Conservation (phyloP, 2,888 invertebrate species). For the Trichopria drosophilae region DNA sequence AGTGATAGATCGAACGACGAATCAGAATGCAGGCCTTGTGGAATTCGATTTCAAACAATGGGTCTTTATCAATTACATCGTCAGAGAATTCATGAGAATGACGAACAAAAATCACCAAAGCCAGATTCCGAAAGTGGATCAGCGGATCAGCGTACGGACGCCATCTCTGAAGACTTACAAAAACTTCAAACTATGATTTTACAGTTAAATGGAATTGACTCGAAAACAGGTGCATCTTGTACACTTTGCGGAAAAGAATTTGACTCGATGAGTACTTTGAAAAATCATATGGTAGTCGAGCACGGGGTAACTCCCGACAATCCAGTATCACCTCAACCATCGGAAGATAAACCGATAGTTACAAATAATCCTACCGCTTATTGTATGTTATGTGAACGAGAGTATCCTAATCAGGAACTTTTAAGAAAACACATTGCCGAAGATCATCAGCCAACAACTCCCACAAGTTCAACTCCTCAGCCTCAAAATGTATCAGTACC, state of each 20-base stretch:
- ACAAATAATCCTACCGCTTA: slow-evolving; percentile 36
- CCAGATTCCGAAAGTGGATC: slow-evolving; percentile 52
- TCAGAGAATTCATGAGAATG: slow-evolving; percentile 48
- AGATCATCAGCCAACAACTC: slow-evolving; percentile 63
- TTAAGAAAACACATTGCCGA: slow-evolving; percentile 72
- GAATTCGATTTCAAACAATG: slow-evolving; percentile 61
- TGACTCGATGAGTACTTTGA: slow-evolving; percentile 72
- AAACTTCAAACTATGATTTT: slow-evolving; percentile 89
- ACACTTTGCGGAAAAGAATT: slow-evolving; percentile 73
- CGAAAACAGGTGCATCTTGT: slow-evolving; percentile 63
- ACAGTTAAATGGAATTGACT: slow-evolving; percentile 81
- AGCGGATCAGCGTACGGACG: slow-evolving; percentile 60
- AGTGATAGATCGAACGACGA: slow-evolving; percentile 60
- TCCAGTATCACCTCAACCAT: slow-evolving; percentile 39
- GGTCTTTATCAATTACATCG: slow-evolving; percentile 50
- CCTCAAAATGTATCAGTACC: slow-evolving; percentile 10
- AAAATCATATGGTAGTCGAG: slow-evolving; percentile 70
- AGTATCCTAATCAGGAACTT: slow-evolving; percentile 66
- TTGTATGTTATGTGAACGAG: slow-evolving; percentile 66
- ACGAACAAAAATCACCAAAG: slow-evolving; percentile 42
- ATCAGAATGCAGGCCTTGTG: slow-evolving; percentile 61
- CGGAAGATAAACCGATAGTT: slow-evolving; percentile 55
- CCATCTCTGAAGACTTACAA: slow-evolving; percentile 80
- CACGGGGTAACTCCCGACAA: slow-evolving; percentile 60
- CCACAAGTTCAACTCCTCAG: slow-evolving; percentile 28